Conservation (phyloP, 2,888 invertebrate species). For the Macrostomum cliftonense region DNA sequence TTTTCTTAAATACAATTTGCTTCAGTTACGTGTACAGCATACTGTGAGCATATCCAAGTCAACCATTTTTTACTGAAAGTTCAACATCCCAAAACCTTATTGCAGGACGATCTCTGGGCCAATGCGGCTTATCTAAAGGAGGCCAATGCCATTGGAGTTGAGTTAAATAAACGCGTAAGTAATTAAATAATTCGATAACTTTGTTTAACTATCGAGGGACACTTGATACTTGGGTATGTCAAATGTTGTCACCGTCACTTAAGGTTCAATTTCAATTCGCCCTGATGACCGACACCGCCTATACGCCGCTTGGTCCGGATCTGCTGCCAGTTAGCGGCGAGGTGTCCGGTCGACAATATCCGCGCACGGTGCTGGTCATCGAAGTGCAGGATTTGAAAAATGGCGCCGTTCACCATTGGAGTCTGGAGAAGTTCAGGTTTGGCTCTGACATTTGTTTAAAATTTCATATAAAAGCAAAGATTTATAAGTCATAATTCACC, state of each 20-base stretch:
- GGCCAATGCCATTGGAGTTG: conserved; percentile 97
- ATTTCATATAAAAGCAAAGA: no score
- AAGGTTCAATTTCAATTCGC: conserved; percentile 95
- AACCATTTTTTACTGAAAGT: no score
- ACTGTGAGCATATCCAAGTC: no score
- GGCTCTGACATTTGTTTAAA: conserved; percentile 17
- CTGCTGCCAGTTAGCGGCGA: conserved; percentile 41
- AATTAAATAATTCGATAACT: no score
- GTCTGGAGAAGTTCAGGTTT: conserved; percentile 87
- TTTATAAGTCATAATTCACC: no score
- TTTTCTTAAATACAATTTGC: no score
- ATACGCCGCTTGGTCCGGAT: conserved; percentile 82
- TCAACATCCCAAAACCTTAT: no score
- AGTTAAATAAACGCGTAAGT: conserved; percentile 79
- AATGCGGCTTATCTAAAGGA: conserved; percentile 98
- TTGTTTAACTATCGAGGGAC: no score
- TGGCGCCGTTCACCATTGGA: conserved; percentile 98
- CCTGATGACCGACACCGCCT: conserved; percentile 81
- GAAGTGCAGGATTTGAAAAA: conserved; percentile 97
- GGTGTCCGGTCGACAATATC: conserved; percentile 35
- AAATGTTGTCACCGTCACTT: no score
- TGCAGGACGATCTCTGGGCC: conserved; percentile 84
- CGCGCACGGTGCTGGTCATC: conserved; percentile 86
- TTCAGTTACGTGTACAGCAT: no score
- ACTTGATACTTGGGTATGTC: no score